Base-by-base conservation (phyloP, 2,797 vertebrate species). In the Benthosema pterotum region DNA sequence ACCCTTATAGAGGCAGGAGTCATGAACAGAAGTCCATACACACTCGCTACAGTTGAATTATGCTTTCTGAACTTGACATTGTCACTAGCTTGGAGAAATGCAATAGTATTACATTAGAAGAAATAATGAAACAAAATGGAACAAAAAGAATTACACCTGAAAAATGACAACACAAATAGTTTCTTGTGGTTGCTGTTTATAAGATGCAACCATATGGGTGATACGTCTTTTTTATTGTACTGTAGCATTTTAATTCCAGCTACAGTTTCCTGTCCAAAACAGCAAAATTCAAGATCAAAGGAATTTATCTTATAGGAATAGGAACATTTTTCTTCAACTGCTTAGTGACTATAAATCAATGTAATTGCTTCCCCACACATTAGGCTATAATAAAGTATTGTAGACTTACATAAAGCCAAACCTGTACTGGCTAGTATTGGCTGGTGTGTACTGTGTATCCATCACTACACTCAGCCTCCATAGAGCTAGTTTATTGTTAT, bases 311-410 rank as follows among this genome's bases (percentile, higher is more conserved):
- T 13, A 25, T 25, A 25, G 22, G 22, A 25, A 25, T 25, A 28
- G 16, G 1, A 62, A 42, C 3, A 1, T 38, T 28, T 57, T 54
- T 6, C 11, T 14, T 72, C 32, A 61, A 18, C 18, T 6, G 47
- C 16, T 1, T 16, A 18, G 18, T 6, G 47, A n/a, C 1, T 18
- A 58, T 51, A 69, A n/a, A 12, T 18, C 60, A 67, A 1, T 58
- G 3, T 43, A 7, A 38, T 65, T 45, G 57, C 53, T 58, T 52
- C 52, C 12, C 55, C 4, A 28, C 47, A 50, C 38, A 54, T 46
- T 8, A 66, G 58, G 43, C 11, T 46, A 15, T 12, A 14, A 42
- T 62, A 2, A 13, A 18, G 22, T 16, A 7, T 57, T 48, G 32
- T 38, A 38, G 42, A 58, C 17, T 56, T 14, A 60, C 16, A 13